Percentiles rank a stretch among this genome's conserved stretches.
phyloP scores from a whole-genome alignment of 2,888 invertebrate species.

The Gastrophysa polygoni region DNA sequence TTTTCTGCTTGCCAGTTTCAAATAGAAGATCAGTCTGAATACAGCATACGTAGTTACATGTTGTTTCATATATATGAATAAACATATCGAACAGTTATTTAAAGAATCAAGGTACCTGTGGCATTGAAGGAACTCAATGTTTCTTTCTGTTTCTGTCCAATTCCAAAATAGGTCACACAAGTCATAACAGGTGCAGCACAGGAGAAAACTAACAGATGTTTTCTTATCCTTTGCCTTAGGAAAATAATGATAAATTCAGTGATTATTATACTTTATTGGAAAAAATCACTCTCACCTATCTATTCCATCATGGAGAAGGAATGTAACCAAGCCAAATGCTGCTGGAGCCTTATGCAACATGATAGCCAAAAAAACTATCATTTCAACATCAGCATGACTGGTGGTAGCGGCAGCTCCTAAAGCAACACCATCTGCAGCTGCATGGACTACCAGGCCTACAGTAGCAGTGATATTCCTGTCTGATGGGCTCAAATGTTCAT shows the following conservation, averaged over 20 bases:
- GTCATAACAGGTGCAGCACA: constrained; percentile 90
- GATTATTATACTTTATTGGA: too few relatives aligned
- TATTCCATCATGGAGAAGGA: constrained; percentile 92
- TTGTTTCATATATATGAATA: too few relatives aligned
- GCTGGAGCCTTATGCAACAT: constrained; percentile 99
- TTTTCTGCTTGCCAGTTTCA: too few relatives aligned
- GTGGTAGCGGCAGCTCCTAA: constrained; percentile 98
- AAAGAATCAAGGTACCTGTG: constrained; percentile 66
- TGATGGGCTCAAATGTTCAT: constrained; percentile 65
- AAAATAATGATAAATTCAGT: neutral
- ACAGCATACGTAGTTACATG: too few relatives aligned
- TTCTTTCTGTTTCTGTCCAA: constrained; percentile 93
- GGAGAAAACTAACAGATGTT: constrained; percentile 91
- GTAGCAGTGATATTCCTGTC: constrained; percentile 91
- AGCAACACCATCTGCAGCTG: constrained; percentile 97
- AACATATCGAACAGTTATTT: neutral
- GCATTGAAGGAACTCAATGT: constrained; percentile 87
- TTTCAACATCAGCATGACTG: constrained; percentile 93
- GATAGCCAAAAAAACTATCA: constrained; percentile 97
- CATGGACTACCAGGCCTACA: constrained; percentile 95
- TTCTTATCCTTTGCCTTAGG: constrained; percentile 75
- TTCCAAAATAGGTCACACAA: constrained; percentile 89
- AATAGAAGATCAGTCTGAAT: too few relatives aligned
- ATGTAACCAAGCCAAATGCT: constrained; percentile 98
- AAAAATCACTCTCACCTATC: constrained; percentile 68